A percentile compares a stretch with the other conserved stretches of the same genome.
phyloP scores from a whole-genome alignment of 2,113 vertebrate genomes.

The Cyprinodon variegatus region DNA sequence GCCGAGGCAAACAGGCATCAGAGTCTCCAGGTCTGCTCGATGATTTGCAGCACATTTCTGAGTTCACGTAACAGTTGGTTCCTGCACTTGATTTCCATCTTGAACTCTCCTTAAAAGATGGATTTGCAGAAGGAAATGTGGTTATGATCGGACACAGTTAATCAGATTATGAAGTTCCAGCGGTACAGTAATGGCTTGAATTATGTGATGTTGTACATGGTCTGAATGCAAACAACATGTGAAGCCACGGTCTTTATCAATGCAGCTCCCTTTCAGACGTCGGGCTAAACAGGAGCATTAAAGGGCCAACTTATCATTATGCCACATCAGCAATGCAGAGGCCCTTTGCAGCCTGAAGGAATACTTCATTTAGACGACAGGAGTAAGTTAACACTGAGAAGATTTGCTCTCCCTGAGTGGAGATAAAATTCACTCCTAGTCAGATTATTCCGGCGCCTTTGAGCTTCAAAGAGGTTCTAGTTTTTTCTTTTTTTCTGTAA shows the following conservation, averaged over 20 bases:
- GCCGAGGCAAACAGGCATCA: conserved; percentile 20
- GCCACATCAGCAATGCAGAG: conserved; percentile 61
- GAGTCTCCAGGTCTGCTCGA: conserved; percentile 4
- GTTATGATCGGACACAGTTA: conserved; percentile 60
- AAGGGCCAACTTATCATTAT: conserved; percentile 60
- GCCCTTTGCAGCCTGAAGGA: conserved; percentile 58
- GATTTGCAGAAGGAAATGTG: conserved; percentile 60
- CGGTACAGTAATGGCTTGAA: conserved; percentile 44
- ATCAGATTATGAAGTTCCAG: conserved; percentile 67
- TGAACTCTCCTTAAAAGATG: conserved; percentile 52
- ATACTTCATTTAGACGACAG: conserved; percentile 75
- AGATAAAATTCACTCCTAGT: conserved; percentile 74
- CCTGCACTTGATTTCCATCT: conserved; percentile 46
- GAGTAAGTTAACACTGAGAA: conserved; percentile 68
- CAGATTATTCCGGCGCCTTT: conserved; percentile 71
- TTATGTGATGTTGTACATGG: conserved; percentile 65
- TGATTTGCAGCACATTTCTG: conserved; percentile 20
- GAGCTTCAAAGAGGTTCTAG: conserved; percentile 74
- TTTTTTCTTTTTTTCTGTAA: conserved; percentile 60
- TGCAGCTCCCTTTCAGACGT: conserved; percentile 42
- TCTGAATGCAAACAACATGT: conserved; percentile 64
- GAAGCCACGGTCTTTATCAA: conserved; percentile 64
- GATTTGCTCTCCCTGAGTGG: conserved; percentile 72
- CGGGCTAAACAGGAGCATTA: conserved; percentile 55
- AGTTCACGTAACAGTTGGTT: conserved; percentile 61